These are phyloP conservation scores for Bombycilla garrulus DNA, from an alignment of 2,113 vertebrate genomes.

Conservation along the genomic window DNA sequence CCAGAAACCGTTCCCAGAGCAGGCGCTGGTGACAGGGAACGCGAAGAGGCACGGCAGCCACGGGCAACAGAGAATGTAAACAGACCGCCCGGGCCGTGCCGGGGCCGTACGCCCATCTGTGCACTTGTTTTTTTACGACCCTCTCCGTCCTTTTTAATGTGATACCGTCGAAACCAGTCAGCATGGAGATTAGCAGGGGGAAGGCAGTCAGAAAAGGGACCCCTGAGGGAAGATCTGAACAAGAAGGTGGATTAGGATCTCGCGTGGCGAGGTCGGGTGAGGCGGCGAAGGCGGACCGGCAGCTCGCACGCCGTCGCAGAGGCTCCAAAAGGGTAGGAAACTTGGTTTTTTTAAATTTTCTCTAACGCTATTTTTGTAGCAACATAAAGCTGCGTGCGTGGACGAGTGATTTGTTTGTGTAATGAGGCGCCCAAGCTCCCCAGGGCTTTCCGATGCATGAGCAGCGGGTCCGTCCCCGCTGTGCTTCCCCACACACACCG, in stretches of 20 bases:
- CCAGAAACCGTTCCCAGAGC: neutral
- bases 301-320: neutral
- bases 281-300: neutral
- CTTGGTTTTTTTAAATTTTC: neutral
- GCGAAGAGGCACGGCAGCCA: neutral
- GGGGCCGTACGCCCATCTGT: fast-evolving
- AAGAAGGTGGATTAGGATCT: neutral
- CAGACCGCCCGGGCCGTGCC: fast-evolving
- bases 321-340: neutral
- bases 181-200: neutral
- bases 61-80: neutral
- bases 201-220: neutral
- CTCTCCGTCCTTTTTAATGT: neutral
- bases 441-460: neutral
- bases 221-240: neutral
- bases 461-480: fast-evolving
- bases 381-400: neutral
- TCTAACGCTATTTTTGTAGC: fast-evolving
- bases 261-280: fast-evolving
- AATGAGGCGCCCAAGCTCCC: neutral
- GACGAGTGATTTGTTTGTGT: neutral
- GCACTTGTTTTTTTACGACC: neutral
- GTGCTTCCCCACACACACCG: neutral
- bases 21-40: no score
- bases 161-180: neutral